These are phyloP conservation scores for Podargus strigoides DNA, from an alignment of 2,797 vertebrate genomes.

Conservation along the genomic window DNA sequence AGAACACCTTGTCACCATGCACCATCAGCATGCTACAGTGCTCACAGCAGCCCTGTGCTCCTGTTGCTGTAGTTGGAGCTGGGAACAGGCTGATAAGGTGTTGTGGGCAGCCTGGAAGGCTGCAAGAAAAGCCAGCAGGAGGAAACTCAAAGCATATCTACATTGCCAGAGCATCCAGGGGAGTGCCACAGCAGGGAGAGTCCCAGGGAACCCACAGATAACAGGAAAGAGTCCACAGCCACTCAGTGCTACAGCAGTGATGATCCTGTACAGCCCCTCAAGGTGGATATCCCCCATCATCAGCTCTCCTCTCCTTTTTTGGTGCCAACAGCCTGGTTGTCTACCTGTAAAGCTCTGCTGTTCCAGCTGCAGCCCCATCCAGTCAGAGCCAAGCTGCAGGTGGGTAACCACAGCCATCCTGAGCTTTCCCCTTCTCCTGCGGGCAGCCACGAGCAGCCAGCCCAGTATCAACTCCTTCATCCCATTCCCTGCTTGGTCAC, in stretches of 20 bases:
- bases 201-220: neutral
- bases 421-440: neutral
- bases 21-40: too few species aligned
- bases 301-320: neutral
- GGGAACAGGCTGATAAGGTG: neutral
- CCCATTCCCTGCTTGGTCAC: neutral
- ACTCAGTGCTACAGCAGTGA: accelerated
- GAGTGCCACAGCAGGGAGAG: too few species aligned
- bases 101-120: too few species aligned
- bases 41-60: too few species aligned
- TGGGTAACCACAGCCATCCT: neutral
- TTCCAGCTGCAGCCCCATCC: neutral
- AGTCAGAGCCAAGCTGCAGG: neutral
- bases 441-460: neutral
- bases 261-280: neutral
- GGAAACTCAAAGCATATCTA: too few species aligned
- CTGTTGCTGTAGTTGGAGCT: neutral
- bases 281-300: neutral
- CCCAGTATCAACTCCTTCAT: neutral
- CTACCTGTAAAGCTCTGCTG: neutral
- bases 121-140: too few species aligned
- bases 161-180: too few species aligned
- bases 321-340: neutral
- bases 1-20: neutral
- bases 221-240: neutral